Conservation (phyloP, 2,888 invertebrate genomes). For the Apotomis betuletana region DNA sequence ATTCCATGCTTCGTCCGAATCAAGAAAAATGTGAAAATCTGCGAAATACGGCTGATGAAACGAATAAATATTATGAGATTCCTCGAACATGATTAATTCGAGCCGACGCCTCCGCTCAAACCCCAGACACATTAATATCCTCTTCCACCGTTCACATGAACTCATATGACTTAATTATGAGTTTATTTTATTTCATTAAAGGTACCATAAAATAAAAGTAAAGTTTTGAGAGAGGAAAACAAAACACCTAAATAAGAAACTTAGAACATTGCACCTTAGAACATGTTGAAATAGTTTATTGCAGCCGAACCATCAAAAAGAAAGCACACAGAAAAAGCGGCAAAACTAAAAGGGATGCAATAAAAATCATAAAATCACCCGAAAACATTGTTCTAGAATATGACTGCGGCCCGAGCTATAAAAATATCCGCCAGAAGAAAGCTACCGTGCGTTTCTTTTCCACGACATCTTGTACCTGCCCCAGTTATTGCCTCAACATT, state of each 20-base stretch:
- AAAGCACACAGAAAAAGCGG: slow-evolving; percentile 57
- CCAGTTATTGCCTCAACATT: slow-evolving; percentile 37
- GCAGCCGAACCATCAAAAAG: slow-evolving; percentile 53
- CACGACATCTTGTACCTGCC: slow-evolving; percentile 40
- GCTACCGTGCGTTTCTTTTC: slow-evolving; percentile 63
- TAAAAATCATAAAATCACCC: slow-evolving; percentile 72
- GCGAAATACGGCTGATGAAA: slow-evolving; percentile 68
- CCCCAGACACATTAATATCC: slow-evolving; percentile 27
- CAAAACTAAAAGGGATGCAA: slow-evolving; percentile 61
- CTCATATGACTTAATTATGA: neutral
- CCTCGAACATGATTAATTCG: slow-evolving; percentile 45
- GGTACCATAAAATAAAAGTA: neutral
- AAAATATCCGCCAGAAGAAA: slow-evolving; percentile 61
- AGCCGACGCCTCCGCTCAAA: slow-evolving; percentile 24
- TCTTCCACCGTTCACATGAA: slow-evolving; percentile 8
- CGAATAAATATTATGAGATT: slow-evolving; percentile 66
- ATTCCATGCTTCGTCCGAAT: slow-evolving; percentile 75
- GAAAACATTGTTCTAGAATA: slow-evolving; percentile 61
- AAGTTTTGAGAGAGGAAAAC: neutral
- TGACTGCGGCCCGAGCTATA: slow-evolving; percentile 56
- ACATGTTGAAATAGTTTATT: slow-evolving; percentile 11
- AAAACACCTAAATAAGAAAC: neutral
- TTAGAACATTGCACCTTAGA: slow-evolving; percentile 12
- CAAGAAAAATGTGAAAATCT: slow-evolving; percentile 69
- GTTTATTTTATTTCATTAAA: neutral